Evolutionary conservation across 2,797 vertebrate genomes (phyloP).

Genomic region (Tauraco hartlaubi): DNA sequence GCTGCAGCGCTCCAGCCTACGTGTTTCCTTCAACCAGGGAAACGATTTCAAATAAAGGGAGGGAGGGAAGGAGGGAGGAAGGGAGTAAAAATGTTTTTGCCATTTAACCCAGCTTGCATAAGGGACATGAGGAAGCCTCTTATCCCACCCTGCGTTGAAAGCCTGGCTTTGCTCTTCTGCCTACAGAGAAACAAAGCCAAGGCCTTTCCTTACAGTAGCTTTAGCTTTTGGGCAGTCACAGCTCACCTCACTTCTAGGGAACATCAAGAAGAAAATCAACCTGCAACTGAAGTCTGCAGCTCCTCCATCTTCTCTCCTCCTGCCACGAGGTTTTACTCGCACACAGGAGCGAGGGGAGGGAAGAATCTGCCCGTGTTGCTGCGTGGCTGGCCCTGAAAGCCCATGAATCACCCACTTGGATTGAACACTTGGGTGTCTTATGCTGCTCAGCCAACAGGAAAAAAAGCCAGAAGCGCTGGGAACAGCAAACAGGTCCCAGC

Average conservation of each 20-base stretch:
- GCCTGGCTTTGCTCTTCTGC: not conserved
- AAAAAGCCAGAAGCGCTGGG: not conserved
- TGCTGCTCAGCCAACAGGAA: not conserved
- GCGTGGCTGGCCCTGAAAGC: not conserved
- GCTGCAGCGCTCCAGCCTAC: not conserved
- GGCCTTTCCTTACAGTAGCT: not conserved
- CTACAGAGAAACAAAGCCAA: not conserved
- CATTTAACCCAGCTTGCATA: not conserved
- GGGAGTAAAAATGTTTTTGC: not conserved
- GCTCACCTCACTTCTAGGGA: not conserved
- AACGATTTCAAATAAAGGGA: not conserved
- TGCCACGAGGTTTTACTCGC: not conserved
- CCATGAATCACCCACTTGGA: not conserved
- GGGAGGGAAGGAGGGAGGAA: not conserved
- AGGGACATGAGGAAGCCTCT: not conserved
- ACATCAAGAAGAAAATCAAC: not conserved
- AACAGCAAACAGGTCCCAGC: not conserved
- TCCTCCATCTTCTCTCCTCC: not conserved
- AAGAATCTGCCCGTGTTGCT: not conserved
- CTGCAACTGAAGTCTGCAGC: not conserved
- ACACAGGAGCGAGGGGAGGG: fast-evolving
- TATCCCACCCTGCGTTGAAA: fast-evolving
- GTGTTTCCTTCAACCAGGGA: not conserved
- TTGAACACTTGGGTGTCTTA: not conserved
- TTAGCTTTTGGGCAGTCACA: not conserved